Percentiles rank a stretch among this genome's conserved stretches.
Conservation (phyloP, 1,140 invertebrate genomes). For the Drosophila albomicans region DNA sequence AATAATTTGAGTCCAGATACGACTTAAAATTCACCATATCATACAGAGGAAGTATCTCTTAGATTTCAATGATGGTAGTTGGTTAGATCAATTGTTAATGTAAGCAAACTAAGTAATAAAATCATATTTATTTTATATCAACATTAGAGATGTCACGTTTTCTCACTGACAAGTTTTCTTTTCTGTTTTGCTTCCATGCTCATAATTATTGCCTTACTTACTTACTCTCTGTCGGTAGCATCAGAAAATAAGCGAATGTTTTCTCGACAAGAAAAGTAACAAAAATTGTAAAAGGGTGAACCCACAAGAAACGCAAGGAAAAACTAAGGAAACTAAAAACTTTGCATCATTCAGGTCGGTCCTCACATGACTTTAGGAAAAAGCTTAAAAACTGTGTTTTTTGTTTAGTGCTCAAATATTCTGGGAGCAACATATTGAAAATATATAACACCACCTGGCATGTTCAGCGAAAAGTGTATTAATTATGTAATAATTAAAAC, state of each 20-base stretch:
- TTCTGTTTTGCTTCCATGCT: slow-evolving; percentile 28
- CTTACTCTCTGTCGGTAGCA: slow-evolving; percentile 35
- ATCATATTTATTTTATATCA: too few relatives aligned
- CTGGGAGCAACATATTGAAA: slow-evolving; percentile 33
- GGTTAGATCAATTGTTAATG: too few relatives aligned
- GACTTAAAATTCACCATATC: too few relatives aligned
- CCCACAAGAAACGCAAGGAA: slow-evolving; percentile 12
- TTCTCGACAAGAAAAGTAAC: slow-evolving; percentile 38
- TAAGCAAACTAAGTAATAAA: too few relatives aligned
- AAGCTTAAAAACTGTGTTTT: slow-evolving; percentile 24
- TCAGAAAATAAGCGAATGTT: slow-evolving; percentile 38
- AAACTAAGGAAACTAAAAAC: slow-evolving; percentile 12
- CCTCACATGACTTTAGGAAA: background rate
- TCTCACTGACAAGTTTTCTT: background rate
- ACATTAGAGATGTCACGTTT: too few relatives aligned
- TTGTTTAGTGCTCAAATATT: slow-evolving; percentile 47
- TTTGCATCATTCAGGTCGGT: slow-evolving; percentile 28
- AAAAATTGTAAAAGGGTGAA: slow-evolving; percentile 26
- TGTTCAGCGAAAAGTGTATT: too few relatives aligned
- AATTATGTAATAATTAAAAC: too few relatives aligned
- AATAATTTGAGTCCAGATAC: too few relatives aligned
- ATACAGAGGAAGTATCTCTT: too few relatives aligned
- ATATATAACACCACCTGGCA: slow-evolving; percentile 11
- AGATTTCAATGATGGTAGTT: too few relatives aligned
- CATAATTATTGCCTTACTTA: slow-evolving; percentile 52